Conservation (phyloP, 2,888 invertebrate species). For the Cyclophora punctaria region DNA sequence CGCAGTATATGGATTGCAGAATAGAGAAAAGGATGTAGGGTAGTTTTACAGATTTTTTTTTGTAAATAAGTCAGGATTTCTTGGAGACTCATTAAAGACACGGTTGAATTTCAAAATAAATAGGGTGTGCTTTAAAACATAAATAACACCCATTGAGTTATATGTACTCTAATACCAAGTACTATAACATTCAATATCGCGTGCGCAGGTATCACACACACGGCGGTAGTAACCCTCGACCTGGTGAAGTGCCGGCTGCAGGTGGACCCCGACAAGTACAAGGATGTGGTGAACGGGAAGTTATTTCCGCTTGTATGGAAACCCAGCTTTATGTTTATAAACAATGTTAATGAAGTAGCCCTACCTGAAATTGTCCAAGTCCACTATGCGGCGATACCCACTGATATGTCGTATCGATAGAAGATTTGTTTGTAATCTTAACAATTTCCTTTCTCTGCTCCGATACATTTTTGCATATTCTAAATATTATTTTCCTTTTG, state of each 20-base stretch:
- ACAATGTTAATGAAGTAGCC: not conserved
- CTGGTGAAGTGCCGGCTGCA: slow-evolving; percentile 96
- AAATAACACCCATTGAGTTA: too few relatives aligned
- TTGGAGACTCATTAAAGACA: too few relatives aligned
- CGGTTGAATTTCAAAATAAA: too few relatives aligned
- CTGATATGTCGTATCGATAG: slow-evolving; percentile 60
- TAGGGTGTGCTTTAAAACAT: too few relatives aligned
- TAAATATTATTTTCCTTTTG: slow-evolving; percentile 43
- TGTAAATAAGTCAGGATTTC: too few relatives aligned
- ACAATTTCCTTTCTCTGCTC: slow-evolving; percentile 47
- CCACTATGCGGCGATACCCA: slow-evolving; percentile 57
- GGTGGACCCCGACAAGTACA: slow-evolving; percentile 95
- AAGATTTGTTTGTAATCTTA: slow-evolving; percentile 49
- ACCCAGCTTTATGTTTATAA: too few relatives aligned
- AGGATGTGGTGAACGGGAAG: slow-evolving; percentile 83
- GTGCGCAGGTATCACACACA: slow-evolving; percentile 89
- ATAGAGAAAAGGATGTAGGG: too few relatives aligned
- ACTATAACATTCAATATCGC: too few relatives aligned
- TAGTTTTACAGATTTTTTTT: too few relatives aligned
- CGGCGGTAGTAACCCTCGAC: slow-evolving; percentile 95
- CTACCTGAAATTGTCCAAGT: slow-evolving; percentile 60
- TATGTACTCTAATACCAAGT: too few relatives aligned
- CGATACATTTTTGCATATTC: slow-evolving; percentile 47
- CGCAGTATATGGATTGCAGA: too few relatives aligned
- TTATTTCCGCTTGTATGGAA: too few relatives aligned